Base-by-base conservation (phyloP, 1,140 invertebrate genomes). In the Scylla paramamosain region DNA sequence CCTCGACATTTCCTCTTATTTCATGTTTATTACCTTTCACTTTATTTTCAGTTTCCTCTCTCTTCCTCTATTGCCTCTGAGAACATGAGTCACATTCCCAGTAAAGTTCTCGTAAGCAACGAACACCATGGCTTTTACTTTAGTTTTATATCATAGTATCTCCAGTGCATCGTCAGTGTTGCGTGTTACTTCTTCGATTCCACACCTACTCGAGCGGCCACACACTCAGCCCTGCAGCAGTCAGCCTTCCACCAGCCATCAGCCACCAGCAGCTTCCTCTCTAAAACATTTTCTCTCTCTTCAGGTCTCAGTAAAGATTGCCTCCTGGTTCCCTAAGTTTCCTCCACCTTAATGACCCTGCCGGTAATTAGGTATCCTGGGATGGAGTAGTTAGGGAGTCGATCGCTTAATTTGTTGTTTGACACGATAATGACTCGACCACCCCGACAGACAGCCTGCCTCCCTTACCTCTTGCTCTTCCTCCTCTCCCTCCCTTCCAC, bases 331-430 rank as follows among this genome's bases (percentile, higher is more conserved):
- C 87, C 87, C 7, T 10, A 77, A 77, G 67, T 39, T 39, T 39
- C 87, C 87, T 89, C 31, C 8, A 25, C 87, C 10, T 39, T 39
- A 32, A 39, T 39, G 20, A n/a, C 87, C 29, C 10, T 0, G 31
- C 31, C 2, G 67, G 67, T 77, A 77, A 77, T 77, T 77, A 77
- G 67, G 67, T 77, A 77, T n/a, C 67, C 20, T 77, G 67, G 67
- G 67, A 77, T n/a, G 20, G 67, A 77, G 67, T 25, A 77, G 67
- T 77, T 77, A n/a, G n/a, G 67, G 67, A 77, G 67, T 77, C 67
- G 67, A 77, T 77, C 67, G 25, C 67, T 77, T 77, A 77, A 77
- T 77, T 77, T 77, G 67, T 77, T 77, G 67, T 77, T 77, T 77
- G 67, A 77, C 67, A 77, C 67, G 67, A 77, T 77, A 77, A 77